A percentile compares a stretch with the other conserved stretches of the same genome.
Conservation (phyloP, 2,888 invertebrate genomes). For the Ectropis crepuscularia region DNA sequence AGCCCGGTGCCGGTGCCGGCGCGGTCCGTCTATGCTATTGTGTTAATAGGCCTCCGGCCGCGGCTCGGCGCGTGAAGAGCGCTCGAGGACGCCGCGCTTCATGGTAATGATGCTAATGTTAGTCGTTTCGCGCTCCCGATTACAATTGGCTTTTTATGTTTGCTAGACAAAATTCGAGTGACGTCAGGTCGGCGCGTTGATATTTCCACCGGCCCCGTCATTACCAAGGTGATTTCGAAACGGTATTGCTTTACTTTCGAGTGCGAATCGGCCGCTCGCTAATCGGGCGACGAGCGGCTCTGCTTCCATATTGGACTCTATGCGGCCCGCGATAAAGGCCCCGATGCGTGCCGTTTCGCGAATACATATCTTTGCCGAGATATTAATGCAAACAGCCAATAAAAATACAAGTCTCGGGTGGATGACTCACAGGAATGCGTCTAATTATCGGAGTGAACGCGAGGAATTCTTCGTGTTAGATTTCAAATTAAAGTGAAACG, state of each 20-base stretch:
- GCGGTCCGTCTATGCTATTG: slow-evolving; percentile 29
- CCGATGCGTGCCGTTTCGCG: slow-evolving; percentile 55
- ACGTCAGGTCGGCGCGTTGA: slow-evolving; percentile 53
- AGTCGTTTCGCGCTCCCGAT: slow-evolving; percentile 47
- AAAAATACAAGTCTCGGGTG: slow-evolving; percentile 77
- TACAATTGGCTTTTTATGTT: slow-evolving; percentile 48
- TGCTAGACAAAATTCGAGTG: slow-evolving; percentile 54
- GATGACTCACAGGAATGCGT: slow-evolving; percentile 79
- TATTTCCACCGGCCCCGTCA: slow-evolving; percentile 58
- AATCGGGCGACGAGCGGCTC: slow-evolving; percentile 46
- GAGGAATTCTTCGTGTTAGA: slow-evolving; percentile 69
- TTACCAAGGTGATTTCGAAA: slow-evolving; percentile 64
- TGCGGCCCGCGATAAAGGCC: slow-evolving; percentile 50
- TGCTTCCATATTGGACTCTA: slow-evolving; percentile 55
- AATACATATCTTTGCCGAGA: slow-evolving; percentile 63
- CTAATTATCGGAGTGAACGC: slow-evolving; percentile 74
- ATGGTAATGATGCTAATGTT: slow-evolving; percentile 38
- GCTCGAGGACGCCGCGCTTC: slow-evolving; percentile 48
- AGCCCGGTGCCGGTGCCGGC: slow-evolving; percentile 28
- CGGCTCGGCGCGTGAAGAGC: slow-evolving; percentile 22
- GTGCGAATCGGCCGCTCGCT: slow-evolving; percentile 50
- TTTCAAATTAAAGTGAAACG: slow-evolving; percentile 72
- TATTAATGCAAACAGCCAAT: slow-evolving; percentile 74
- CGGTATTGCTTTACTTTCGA: slow-evolving; percentile 62
- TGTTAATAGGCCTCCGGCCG: slow-evolving; percentile 30